A percentile compares a stretch with the other conserved stretches of the same genome.
phyloP scores from a whole-genome alignment of 2,113 vertebrate genomes.

The Rhea americana region DNA sequence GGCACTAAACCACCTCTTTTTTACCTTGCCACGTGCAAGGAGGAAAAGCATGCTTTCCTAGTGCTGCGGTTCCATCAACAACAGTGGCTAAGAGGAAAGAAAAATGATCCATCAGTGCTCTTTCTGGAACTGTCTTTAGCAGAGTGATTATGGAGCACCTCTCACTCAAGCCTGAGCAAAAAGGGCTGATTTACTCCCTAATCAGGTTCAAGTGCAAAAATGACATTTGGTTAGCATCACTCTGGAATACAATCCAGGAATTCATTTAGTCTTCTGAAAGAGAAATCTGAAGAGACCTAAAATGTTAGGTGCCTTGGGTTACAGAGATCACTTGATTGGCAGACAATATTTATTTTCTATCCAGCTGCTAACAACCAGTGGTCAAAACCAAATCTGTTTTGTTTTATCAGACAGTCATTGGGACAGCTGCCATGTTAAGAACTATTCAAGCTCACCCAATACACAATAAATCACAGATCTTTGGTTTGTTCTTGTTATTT shows the following conservation, averaged over 20 bases:
- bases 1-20: neutral
- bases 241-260: neutral
- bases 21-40: neutral
- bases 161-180: neutral
- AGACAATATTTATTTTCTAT: neutral
- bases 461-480: neutral
- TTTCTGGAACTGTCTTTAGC: neutral
- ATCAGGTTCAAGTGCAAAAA: neutral
- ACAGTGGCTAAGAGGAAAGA: neutral
- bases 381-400: neutral
- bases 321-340: neutral
- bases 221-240: neutral
- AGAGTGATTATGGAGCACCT: neutral
- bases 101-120: neutral
- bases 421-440: slow-evolving; percentile 6
- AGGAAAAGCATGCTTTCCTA: neutral
- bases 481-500: neutral
- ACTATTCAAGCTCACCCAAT: neutral
- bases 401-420: neutral
- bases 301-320: neutral
- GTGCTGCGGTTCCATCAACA: no score
- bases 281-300: neutral
- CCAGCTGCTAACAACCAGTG: neutral
- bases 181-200: neutral
- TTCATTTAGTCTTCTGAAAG: neutral